Evolutionary conservation across 2,113 vertebrate genomes (phyloP).

Genomic region (Trachemys scripta): DNA sequence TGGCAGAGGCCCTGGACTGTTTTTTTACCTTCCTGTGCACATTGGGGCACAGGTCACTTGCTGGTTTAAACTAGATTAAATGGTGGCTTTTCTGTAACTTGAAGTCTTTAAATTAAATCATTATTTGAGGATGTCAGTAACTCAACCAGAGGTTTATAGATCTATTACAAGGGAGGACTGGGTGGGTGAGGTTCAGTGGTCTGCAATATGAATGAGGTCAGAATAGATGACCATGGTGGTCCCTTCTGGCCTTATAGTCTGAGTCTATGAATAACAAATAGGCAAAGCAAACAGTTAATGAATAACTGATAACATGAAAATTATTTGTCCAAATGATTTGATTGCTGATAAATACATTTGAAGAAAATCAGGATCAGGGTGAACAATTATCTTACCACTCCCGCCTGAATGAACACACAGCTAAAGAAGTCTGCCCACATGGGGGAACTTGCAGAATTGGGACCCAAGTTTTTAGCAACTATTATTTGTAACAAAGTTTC

Average conservation of each 20-base stretch:
- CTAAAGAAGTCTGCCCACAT: not conserved
- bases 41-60: not conserved
- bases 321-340: not conserved
- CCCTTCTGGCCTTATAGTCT: not conserved
- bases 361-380: accelerated
- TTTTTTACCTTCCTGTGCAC: not conserved
- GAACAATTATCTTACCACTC: not conserved
- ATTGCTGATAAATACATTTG: not conserved
- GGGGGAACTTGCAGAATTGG: not conserved
- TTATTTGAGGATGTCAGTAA: not conserved
- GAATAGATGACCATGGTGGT: not conserved
- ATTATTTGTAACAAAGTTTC: not conserved
- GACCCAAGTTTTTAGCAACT: not conserved
- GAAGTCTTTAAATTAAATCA: not conserved
- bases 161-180: not conserved
- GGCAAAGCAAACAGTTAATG: not conserved
- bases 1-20: not conserved
- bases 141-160: not conserved
- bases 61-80: not conserved
- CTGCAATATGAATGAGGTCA: not conserved
- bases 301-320: not conserved
- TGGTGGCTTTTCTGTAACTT: not conserved
- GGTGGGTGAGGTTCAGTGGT: not conserved
- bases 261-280: not conserved
- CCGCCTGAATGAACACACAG: too few species aligned